A percentile compares a stretch with the other conserved stretches of the same genome.
Evolutionary conservation across 2,888 invertebrate genomes (phyloP).

Genomic region (Ernsta delagoae): DNA sequence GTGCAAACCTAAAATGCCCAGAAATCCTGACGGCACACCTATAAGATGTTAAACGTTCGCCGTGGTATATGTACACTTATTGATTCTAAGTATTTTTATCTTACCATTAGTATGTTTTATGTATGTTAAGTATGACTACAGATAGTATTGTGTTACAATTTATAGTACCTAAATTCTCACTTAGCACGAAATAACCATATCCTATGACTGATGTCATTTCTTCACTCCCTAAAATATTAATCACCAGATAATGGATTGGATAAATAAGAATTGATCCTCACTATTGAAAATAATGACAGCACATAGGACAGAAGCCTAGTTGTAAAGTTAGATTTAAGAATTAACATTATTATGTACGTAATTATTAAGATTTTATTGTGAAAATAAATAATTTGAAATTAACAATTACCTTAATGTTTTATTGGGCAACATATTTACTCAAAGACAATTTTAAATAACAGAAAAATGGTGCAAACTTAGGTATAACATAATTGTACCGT

Average conservation of each 20-base stretch:
- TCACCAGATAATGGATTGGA: no score
- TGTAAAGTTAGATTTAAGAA: slow-evolving; percentile 30
- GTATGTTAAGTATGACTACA: no score
- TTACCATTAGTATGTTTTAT: no score
- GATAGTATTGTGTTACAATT: slow-evolving; percentile 19
- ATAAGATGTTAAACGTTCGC: slow-evolving; percentile 78
- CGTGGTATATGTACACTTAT: no score
- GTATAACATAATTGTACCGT: no score
- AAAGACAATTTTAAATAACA: no score
- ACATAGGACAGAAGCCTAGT: slow-evolving; percentile 27
- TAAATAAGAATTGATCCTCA: not conserved
- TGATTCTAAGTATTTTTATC: slow-evolving; percentile 32
- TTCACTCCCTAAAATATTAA: no score
- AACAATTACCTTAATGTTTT: no score
- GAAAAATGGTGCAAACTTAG: no score
- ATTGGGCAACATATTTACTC: no score
- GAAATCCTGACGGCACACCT: slow-evolving; percentile 90
- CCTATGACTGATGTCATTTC: not conserved
- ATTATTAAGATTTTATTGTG: not conserved
- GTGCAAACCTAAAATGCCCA: slow-evolving; percentile 92
- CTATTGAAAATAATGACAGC: not conserved
- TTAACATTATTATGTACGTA: not conserved
- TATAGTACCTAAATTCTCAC: not conserved
- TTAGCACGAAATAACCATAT: not conserved
- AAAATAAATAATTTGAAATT: not conserved